phyloP scores from a whole-genome alignment of 2,888 invertebrate genomes.

The Cactoblastis cactorum region DNA sequence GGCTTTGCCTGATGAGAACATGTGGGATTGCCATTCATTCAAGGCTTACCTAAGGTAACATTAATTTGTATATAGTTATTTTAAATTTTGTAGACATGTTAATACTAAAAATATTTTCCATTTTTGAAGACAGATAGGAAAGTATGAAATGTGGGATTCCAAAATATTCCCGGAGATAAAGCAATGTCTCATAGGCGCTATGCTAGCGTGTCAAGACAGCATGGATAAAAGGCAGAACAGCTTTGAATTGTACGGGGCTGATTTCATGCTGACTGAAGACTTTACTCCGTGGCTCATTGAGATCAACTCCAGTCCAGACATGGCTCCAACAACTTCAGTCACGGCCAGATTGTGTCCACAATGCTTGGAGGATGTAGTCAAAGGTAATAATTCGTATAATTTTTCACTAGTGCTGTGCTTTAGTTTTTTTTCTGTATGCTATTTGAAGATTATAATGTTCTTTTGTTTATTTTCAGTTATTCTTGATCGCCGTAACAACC shows the following conservation, averaged over 20 bases:
- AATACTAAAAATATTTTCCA: slow-evolving; percentile 21
- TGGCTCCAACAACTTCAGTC: slow-evolving; percentile 93
- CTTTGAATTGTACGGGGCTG: slow-evolving; percentile 96
- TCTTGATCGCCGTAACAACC: slow-evolving; percentile 84
- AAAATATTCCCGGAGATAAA: slow-evolving; percentile 94
- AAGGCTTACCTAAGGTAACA: slow-evolving; percentile 82
- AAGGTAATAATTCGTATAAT: slow-evolving; percentile 80
- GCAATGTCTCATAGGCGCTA: slow-evolving; percentile 85
- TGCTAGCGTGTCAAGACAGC: slow-evolving; percentile 91
- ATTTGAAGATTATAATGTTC: neutral
- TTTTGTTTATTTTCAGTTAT: slow-evolving; percentile 81
- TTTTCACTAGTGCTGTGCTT: no score
- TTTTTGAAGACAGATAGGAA: slow-evolving; percentile 83
- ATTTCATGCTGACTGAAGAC: slow-evolving; percentile 95
- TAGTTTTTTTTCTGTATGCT: neutral
- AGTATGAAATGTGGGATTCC: slow-evolving; percentile 88
- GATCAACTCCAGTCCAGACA: slow-evolving; percentile 95
- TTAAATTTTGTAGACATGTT: neutral
- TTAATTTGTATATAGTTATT: neutral
- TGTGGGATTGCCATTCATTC: slow-evolving; percentile 95
- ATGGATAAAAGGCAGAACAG: slow-evolving; percentile 90
- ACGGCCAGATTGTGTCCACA: slow-evolving; percentile 92
- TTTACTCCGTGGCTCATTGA: slow-evolving; percentile 95
- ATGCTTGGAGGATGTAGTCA: slow-evolving; percentile 93
- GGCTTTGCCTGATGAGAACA: slow-evolving; percentile 91